Conservation (phyloP, 2,113 vertebrate genomes). For the Tautogolabrus adspersus region DNA sequence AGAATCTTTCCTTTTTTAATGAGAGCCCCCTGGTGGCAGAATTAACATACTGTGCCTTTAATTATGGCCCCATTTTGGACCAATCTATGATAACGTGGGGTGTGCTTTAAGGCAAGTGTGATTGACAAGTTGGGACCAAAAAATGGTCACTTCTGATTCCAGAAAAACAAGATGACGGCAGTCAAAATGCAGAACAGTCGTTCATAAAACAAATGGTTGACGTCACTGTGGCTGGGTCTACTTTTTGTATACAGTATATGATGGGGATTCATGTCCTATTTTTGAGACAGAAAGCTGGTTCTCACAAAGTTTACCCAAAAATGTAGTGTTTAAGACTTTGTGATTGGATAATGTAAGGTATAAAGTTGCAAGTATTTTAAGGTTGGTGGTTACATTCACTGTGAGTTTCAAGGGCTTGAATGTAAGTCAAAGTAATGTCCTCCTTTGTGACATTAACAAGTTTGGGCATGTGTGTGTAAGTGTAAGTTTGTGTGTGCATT, state of each 20-base stretch:
- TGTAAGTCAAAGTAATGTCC: constrained; percentile 33
- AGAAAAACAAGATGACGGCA: too few species aligned
- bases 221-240: too few species aligned
- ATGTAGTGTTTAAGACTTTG: neutral
- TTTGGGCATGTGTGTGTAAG: constrained; percentile 16
- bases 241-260: neutral
- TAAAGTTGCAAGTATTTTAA: neutral
- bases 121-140: neutral
- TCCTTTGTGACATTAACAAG: constrained; percentile 59
- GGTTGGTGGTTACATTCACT: constrained; percentile 15
- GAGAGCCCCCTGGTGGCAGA: too few species aligned
- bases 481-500: constrained; percentile 25
- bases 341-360: constrained; percentile 3
- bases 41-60: too few species aligned
- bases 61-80: too few species aligned
- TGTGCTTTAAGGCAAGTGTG: too few species aligned
- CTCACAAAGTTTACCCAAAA: neutral
- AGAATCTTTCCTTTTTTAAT: too few species aligned
- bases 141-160: neutral
- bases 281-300: neutral
- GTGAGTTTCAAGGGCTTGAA: constrained; percentile 24
- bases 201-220: neutral
- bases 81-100: too few species aligned
- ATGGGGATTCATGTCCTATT: too few species aligned
- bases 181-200: neutral